Conservation (phyloP, 2,797 vertebrate genomes). For the Molossus molossus region DNA sequence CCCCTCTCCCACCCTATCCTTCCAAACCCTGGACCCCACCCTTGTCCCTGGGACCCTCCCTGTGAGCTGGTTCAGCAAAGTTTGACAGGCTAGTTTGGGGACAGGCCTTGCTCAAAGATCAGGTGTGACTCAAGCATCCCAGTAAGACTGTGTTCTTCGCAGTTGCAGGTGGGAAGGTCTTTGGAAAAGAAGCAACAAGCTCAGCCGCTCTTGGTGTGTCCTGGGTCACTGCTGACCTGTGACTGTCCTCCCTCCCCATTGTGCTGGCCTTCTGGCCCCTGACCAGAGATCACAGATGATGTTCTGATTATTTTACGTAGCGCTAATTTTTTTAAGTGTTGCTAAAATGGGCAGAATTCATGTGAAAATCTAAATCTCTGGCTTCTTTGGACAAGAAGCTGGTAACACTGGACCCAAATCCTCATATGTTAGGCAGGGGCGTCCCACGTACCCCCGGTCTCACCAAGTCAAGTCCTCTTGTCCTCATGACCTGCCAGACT, state of each 20-base stretch:
- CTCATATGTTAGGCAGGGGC: rapidly evolving
- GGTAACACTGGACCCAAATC: not conserved
- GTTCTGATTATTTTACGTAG: rapidly evolving
- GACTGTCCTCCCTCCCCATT: not conserved
- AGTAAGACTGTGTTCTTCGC: not conserved
- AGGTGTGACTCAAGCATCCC: not conserved
- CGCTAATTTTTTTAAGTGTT: too few relatives aligned
- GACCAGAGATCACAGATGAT: not conserved
- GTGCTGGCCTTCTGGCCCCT: not conserved
- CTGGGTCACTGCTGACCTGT: not conserved
- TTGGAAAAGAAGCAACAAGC: not conserved
- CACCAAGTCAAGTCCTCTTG: not conserved
- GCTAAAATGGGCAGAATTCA: not conserved
- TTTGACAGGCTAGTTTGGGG: not conserved
- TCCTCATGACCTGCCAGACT: not conserved
- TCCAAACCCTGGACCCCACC: not conserved
- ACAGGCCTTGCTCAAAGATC: not conserved
- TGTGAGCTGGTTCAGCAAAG: not conserved
- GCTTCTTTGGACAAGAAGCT: not conserved
- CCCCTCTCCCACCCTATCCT: not conserved
- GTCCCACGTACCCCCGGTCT: not conserved
- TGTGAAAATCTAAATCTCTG: not conserved
- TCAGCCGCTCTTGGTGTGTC: not conserved
- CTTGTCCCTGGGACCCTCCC: not conserved
- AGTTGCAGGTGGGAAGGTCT: not conserved